Evolutionary conservation across 1,140 invertebrate genomes (phyloP).

Genomic region (Panagrolaimus sp.): DNA sequence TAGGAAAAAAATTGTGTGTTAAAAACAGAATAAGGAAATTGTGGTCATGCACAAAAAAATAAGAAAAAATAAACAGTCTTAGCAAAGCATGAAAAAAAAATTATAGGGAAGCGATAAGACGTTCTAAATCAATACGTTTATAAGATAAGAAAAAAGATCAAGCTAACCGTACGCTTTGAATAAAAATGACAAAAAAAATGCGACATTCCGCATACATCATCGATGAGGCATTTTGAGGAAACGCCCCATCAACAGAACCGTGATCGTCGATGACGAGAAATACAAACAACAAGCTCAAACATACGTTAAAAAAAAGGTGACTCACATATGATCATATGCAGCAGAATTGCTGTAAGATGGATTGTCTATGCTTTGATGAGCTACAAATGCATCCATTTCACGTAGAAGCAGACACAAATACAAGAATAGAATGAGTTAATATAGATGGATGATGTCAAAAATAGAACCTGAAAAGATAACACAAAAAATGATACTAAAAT

Average conservation of each 20-base stretch:
- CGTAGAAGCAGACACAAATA: background rate
- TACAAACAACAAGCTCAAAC: conserved; percentile 5
- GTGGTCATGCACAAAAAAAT: no score
- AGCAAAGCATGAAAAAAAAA: no score
- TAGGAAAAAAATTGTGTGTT: no score
- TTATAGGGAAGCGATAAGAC: no score
- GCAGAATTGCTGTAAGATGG: background rate
- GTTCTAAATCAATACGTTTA: no score
- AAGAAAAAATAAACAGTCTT: no score
- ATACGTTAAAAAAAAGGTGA: background rate
- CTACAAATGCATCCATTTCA: background rate
- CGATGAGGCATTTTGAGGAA: background rate
- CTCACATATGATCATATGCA: background rate
- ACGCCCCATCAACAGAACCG: background rate
- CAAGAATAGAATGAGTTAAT: no score
- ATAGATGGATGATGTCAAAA: no score
- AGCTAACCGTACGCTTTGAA: background rate
- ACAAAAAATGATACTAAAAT: background rate
- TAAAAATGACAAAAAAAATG: background rate
- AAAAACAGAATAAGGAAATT: no score
- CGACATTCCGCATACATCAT: background rate
- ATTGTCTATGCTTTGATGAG: background rate
- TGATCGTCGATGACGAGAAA: conserved; percentile 7
- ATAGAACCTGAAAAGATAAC: background rate
- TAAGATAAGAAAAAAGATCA: no score